Conservation (phyloP, 2,888 invertebrate genomes). For the Parapristionchus giblindavisi region DNA sequence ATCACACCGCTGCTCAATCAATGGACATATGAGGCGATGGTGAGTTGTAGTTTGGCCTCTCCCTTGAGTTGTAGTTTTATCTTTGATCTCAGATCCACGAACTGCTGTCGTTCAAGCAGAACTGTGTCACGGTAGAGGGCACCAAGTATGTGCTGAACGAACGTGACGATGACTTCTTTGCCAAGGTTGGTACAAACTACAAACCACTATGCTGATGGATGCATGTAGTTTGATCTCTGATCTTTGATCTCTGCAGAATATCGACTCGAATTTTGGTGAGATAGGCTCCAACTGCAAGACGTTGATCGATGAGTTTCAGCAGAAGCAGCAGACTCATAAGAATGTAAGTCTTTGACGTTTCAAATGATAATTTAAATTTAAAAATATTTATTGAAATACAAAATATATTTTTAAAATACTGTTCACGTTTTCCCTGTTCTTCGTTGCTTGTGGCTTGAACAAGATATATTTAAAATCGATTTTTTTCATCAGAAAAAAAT, state of each 20-base stretch:
- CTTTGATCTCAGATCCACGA: slow-evolving; percentile 80
- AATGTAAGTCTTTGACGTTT: slow-evolving; percentile 32
- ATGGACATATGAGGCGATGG: slow-evolving; percentile 99
- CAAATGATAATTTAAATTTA: neutral
- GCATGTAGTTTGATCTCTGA: too few species aligned
- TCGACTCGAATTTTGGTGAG: slow-evolving; percentile 96
- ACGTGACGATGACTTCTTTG: slow-evolving; percentile 96
- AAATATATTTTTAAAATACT: neutral
- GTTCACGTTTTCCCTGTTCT: neutral
- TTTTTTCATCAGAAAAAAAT: too few species aligned
- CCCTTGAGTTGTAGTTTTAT: neutral
- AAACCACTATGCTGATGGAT: neutral
- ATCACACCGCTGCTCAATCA: slow-evolving; percentile 93
- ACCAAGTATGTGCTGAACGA: slow-evolving; percentile 87
- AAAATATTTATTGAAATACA: too few species aligned
- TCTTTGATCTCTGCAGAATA: too few species aligned
- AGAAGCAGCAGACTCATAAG: slow-evolving; percentile 89
- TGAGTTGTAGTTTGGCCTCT: slow-evolving; percentile 13
- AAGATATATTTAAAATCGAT: too few species aligned
- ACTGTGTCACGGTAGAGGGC: slow-evolving; percentile 91
- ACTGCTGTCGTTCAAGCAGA: slow-evolving; percentile 88
- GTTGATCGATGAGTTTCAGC: slow-evolving; percentile 96
- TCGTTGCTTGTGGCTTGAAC: too few species aligned
- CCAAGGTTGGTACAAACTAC: slow-evolving; percentile 76
- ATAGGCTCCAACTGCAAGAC: slow-evolving; percentile 95